Evolutionary conservation across 2,888 invertebrate genomes (phyloP).

Genomic region (Salpingus planirostris): DNA sequence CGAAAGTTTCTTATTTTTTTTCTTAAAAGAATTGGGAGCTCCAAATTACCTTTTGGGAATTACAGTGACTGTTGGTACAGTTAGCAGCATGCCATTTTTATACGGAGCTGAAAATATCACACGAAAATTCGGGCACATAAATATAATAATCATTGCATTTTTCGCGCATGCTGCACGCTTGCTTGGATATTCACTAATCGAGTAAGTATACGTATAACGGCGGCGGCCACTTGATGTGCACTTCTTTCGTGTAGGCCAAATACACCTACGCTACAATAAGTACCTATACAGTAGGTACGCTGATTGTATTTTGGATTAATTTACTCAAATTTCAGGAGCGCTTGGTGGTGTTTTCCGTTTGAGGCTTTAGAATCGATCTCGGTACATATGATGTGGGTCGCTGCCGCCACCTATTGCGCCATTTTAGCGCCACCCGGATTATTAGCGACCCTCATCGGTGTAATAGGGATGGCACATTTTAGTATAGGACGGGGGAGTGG

Average conservation of each 20-base stretch:
- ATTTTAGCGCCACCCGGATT: slow-evolving; percentile 74
- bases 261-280: no score
- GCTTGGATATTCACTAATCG: slow-evolving; percentile 77
- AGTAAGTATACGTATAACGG: slow-evolving; percentile 52
- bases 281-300: no score
- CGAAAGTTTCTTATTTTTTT: slow-evolving; percentile 80
- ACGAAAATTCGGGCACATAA: slow-evolving; percentile 70
- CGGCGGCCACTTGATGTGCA: no score
- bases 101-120: slow-evolving; percentile 79
- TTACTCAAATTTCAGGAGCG: slow-evolving; percentile 49
- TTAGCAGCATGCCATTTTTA: slow-evolving; percentile 76
- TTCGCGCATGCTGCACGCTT: slow-evolving; percentile 75
- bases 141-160: slow-evolving; percentile 76
- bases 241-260: no score
- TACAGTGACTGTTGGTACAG: slow-evolving; percentile 75
- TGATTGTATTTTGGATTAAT: background rate
- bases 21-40: slow-evolving; percentile 73
- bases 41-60: slow-evolving; percentile 75
- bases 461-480: slow-evolving; percentile 82
- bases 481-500: slow-evolving; percentile 79
- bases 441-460: slow-evolving; percentile 77
- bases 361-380: slow-evolving; percentile 80
- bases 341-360: slow-evolving; percentile 85
- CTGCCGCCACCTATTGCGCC: slow-evolving; percentile 81
- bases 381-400: slow-evolving; percentile 84